phyloP scores from a whole-genome alignment of 1,140 invertebrate genomes.

The Ooceraea biroi region DNA sequence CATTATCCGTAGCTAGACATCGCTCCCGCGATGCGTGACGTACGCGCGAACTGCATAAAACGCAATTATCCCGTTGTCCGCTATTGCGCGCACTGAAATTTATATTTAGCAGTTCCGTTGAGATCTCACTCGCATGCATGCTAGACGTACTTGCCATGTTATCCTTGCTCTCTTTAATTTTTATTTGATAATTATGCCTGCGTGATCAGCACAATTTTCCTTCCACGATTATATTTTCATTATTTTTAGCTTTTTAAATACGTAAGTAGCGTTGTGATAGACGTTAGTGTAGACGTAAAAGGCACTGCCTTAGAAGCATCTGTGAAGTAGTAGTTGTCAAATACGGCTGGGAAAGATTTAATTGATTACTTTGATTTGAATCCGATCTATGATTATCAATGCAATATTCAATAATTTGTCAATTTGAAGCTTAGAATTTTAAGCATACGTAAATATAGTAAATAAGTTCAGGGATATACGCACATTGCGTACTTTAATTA shows the following conservation, averaged over 20 bases:
- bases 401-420: no score
- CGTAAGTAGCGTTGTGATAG: not conserved
- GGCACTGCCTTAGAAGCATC: not conserved
- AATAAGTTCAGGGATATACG: no score
- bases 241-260: not conserved
- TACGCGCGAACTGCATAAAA: constrained; percentile 29
- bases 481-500: no score
- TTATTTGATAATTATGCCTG: constrained; percentile 5
- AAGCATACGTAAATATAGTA: no score
- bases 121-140: constrained; percentile 62
- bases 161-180: constrained; percentile 56
- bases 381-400: no score
- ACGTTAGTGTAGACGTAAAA: not conserved
- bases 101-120: constrained; percentile 67
- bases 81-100: constrained; percentile 61
- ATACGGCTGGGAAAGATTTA: no score
- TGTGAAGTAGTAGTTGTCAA: no score
- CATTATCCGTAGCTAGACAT: constrained; percentile 6
- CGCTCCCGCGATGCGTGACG: constrained; percentile 30
- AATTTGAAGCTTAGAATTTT: no score
- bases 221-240: constrained; percentile 16
- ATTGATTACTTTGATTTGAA: no score
- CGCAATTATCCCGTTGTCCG: constrained; percentile 25
- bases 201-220: constrained; percentile 40
- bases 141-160: constrained; percentile 40